Base-by-base conservation (phyloP, 2,797 vertebrate genomes). In the Oryzias sinensis region DNA sequence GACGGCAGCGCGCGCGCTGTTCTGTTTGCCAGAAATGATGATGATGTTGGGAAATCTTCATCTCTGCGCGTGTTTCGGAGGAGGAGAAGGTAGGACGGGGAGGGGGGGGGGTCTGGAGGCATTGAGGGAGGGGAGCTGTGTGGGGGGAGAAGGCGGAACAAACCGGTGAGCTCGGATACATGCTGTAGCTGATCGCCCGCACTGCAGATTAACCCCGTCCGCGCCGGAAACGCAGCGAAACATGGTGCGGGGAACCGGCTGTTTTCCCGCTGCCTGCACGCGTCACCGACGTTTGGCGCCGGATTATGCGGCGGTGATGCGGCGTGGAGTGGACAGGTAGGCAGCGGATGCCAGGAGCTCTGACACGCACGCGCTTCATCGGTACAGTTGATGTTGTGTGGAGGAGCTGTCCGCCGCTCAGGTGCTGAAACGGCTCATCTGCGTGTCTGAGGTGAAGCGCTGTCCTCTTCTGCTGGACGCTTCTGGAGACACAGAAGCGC, bases 201-300 rank as follows among this genome's bases (percentile, higher is more conserved):
- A 93, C 92, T 93, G 92, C 93, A 92, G 91, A 92, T 92, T 92
- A 93, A 93, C 91, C 84, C 85, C 81, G 90, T 11, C 62, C 37
- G 68, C 56, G 79, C 92, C 83, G 78, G 77, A 79, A 56, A 78
- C 56, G 73, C 70, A 70, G 57, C 76, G 61, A 62, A 57, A 83
- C 72, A 60, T 43, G 89, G 90, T 91, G 85, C 89, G 90, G 90
- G 85, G 41, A 74, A 57, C 65, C 53, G 53, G 64, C 37, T 22
- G 44, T 48, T 54, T 20, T 22, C 33, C 18, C 58, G 1, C 29
- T 46, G 61, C 29, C 45, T 80, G 64, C 63, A 55, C 66, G 70
- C 66, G 55, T 37, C 13, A 46, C 52, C 22, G 22, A 42, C 42
- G 53, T 55, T 45, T 5, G 29, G 48, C 68, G 9, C 5, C 20